These are phyloP conservation scores for Aphidius gifuensis DNA, from an alignment of 1,140 invertebrate species.

Conservation along the genomic window DNA sequence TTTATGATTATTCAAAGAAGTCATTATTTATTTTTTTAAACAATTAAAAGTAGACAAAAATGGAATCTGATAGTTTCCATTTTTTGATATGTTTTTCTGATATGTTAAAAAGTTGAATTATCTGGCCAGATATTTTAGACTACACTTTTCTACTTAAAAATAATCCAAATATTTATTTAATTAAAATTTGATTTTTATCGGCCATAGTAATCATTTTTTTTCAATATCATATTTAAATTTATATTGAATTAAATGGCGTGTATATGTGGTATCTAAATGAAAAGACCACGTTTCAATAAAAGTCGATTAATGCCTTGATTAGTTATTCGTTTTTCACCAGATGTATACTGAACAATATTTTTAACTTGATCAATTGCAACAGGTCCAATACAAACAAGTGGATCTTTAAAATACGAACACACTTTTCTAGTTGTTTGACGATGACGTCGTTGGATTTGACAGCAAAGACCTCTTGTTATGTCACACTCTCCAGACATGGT, in stretches of 20 bases:
- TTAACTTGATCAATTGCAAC: conserved; percentile 76
- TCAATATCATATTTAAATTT: conserved; percentile 6
- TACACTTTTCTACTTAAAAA: background rate
- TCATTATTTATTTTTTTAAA: too few relatives aligned
- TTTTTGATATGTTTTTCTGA: conserved; percentile 10
- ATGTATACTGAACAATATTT: conserved; percentile 69
- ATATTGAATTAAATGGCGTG: conserved; percentile 15
- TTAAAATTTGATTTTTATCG: conserved; percentile 14
- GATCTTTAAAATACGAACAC: conserved; percentile 88
- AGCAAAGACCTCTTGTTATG: conserved; percentile 79
- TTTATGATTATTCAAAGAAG: too few relatives aligned
- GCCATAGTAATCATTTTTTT: conserved; percentile 19
- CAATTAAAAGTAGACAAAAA: background rate
- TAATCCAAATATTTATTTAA: background rate
- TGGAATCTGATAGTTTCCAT: background rate
- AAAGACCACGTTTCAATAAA: conserved; percentile 46
- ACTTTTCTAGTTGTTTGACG: conserved; percentile 79
- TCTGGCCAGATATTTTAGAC: background rate
- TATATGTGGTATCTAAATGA: conserved; percentile 36
- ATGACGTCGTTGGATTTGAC: conserved; percentile 81
- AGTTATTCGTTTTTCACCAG: conserved; percentile 76
- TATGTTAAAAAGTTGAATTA: background rate
- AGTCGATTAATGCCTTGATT: conserved; percentile 49
- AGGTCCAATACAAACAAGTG: conserved; percentile 81
- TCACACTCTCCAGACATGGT: conserved; percentile 81